phyloP scores from a whole-genome alignment of 1,140 invertebrate genomes.

The Plodia interpunctella region DNA sequence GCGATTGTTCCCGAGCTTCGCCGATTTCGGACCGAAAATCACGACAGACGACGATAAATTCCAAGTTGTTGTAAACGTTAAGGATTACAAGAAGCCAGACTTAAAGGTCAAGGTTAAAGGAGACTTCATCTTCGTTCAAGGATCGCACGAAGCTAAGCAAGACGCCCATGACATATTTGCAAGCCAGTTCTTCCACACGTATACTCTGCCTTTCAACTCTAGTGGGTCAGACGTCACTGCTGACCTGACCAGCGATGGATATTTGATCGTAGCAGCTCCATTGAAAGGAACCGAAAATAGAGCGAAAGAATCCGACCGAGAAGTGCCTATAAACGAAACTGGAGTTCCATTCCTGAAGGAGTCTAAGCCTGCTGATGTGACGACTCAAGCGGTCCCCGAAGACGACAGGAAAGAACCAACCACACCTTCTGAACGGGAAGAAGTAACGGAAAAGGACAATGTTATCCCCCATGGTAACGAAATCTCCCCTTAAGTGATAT shows the following conservation, averaged over 20 bases:
- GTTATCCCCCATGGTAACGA: slow-evolving; percentile 57
- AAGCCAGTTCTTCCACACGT: slow-evolving; percentile 68
- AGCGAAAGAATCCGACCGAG: slow-evolving; percentile 34
- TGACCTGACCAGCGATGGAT: slow-evolving; percentile 43
- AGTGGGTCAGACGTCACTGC: slow-evolving; percentile 50
- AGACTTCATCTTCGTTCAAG: slow-evolving; percentile 62
- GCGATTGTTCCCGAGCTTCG: slow-evolving; percentile 58
- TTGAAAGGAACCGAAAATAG: slow-evolving; percentile 29
- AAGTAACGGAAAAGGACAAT: slow-evolving; percentile 53
- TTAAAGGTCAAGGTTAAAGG: slow-evolving; percentile 62
- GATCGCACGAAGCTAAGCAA: slow-evolving; percentile 57
- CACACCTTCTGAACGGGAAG: slow-evolving; percentile 44
- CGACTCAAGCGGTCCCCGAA: slow-evolving; percentile 19
- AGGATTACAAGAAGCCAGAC: slow-evolving; percentile 59
- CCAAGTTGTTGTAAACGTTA: slow-evolving; percentile 58
- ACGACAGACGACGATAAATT: slow-evolving; percentile 54
- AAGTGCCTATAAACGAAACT: slow-evolving; percentile 52
- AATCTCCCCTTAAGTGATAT: slow-evolving; percentile 56
- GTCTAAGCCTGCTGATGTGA: slow-evolving; percentile 15
- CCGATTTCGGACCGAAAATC: slow-evolving; percentile 55
- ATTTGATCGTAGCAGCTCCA: slow-evolving; percentile 44
- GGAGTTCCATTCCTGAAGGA: slow-evolving; percentile 37
- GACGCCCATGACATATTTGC: slow-evolving; percentile 58
- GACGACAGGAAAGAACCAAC: slow-evolving; percentile 45
- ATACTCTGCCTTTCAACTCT: slow-evolving; percentile 50